Base-by-base conservation (phyloP, 64 coral and sea anemone species). In the Montipora efflorescens region DNA sequence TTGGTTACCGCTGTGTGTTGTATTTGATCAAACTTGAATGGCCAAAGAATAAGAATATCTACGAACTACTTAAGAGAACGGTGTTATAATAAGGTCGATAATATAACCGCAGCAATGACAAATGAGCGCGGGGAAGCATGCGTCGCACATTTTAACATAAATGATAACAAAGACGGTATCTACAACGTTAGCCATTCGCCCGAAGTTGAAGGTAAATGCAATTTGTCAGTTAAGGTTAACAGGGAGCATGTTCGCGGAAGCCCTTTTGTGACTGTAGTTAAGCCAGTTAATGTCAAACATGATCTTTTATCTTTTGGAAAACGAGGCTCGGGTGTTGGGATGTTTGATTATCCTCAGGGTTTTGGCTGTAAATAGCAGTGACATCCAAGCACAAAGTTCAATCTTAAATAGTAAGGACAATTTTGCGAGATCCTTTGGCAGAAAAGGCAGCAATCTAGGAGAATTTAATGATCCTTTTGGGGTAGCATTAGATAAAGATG, bases 111-210 rank as follows among this genome's bases (percentile, higher is more conserved):
- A 44, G 71, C n/a, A 8, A 74, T 74, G n/a, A 74, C 4, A 28
- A 21, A 74, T 21, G 71, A 74, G 20, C 71, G 73, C 19, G 74
- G 45, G 43, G 68, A 74, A 88, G 49, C 74, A 11, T 12, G 48
- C 46, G 16, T 74, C 4, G 4, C 5, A 25, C 21, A 85, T 43
- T 36, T 85, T 14, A 9, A 85, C 36, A 20, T 85, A 46, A 45
- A 28, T 8, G 22, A 85, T 14, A 22, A 21, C 58, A 85, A 51
- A 36, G 58, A 77, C 74, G 87, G 64, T 11, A 80, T 8, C 20
- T 90, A 79, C 89, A 51, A 80, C 1, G 5, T 90, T 5, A 90
- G 62, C 67, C 81, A 67, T 90, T 75, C 48, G 70, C 89, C 89
- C 11, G 16, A 36, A 79, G 89, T 90, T 80, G 77, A 75, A 79